These are phyloP conservation scores for Conus ventricosus DNA, from an alignment of 1,140 invertebrate genomes.

Conservation along the genomic window DNA sequence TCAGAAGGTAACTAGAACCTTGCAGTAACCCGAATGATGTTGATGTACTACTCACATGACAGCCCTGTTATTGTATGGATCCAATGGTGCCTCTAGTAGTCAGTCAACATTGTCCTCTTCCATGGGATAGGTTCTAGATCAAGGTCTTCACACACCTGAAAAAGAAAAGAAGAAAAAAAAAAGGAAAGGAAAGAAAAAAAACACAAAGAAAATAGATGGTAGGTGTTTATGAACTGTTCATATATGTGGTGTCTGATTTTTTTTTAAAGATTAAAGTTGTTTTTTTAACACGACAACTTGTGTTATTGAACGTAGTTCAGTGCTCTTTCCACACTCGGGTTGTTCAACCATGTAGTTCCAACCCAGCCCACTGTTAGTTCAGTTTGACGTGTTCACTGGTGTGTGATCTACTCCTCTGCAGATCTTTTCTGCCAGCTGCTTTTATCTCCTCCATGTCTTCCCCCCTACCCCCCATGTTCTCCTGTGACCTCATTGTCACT, in stretches of 20 bases:
- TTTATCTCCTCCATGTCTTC: neutral
- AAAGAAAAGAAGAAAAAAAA: neutral
- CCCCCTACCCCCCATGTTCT: neutral
- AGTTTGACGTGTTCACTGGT: neutral
- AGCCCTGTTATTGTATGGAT: neutral
- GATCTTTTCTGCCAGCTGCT: too few relatives aligned
- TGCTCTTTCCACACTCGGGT: too few relatives aligned
- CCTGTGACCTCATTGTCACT: neutral
- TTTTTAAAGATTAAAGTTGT: too few relatives aligned
- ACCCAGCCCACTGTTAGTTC: neutral
- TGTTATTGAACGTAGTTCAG: too few relatives aligned
- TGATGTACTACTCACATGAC: neutral
- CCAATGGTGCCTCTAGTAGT: conserved; percentile 5
- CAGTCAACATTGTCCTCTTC: neutral
- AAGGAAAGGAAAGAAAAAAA: neutral
- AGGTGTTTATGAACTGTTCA: too few relatives aligned
- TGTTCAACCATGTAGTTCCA: too few relatives aligned
- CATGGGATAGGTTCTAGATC: neutral
- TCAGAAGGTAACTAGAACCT: too few relatives aligned
- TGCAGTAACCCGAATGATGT: neutral
- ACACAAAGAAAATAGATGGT: too few relatives aligned
- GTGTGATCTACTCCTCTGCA: neutral
- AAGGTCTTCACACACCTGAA: neutral
- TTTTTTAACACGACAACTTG: too few relatives aligned
- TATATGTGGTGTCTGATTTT: neutral